These are phyloP conservation scores for Apostichopus japonicus DNA, from an alignment of 35 echinoderm and acorn worm genomes.

Conservation along the genomic window DNA sequence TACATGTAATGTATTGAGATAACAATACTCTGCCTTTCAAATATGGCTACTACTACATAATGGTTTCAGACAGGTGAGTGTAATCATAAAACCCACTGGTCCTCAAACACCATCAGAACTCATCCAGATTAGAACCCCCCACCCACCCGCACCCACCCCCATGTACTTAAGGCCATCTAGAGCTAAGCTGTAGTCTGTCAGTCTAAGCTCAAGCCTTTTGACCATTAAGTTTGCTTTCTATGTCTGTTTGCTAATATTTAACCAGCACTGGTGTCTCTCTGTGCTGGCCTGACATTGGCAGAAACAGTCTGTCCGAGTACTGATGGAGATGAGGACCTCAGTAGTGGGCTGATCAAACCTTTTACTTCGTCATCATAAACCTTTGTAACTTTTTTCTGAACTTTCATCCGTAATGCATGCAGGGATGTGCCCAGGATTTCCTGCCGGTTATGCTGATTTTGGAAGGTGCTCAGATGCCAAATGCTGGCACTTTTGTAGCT, in stretches of 20 bases:
- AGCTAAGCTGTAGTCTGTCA: neutral
- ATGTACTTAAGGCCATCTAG: conserved; percentile 22
- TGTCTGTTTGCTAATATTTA: neutral
- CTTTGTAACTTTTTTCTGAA: neutral
- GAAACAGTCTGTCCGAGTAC: conserved; percentile 2
- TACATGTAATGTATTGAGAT: no score
- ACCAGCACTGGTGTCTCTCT: neutral
- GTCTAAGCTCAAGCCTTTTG: conserved; percentile 34
- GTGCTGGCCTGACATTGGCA: neutral
- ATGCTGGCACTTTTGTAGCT: no score
- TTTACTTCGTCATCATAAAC: conserved; percentile 27
- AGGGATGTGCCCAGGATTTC: no score
- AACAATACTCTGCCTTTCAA: no score
- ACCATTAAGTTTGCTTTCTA: neutral
- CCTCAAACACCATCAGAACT: conserved; percentile 2
- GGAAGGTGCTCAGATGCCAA: no score
- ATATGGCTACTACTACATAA: neutral
- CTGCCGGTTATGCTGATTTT: no score
- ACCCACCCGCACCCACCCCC: neutral
- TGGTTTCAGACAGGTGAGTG: conserved; percentile 33
- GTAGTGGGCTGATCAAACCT: conserved; percentile 28
- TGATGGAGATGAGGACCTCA: neutral
- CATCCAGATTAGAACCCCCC: neutral
- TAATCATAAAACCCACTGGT: conserved; percentile 38
- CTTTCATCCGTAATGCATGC: no score